Evolutionary conservation across 92 coral and sea anemone species (phyloP).

Genomic region (Phenganax stokvisi): DNA sequence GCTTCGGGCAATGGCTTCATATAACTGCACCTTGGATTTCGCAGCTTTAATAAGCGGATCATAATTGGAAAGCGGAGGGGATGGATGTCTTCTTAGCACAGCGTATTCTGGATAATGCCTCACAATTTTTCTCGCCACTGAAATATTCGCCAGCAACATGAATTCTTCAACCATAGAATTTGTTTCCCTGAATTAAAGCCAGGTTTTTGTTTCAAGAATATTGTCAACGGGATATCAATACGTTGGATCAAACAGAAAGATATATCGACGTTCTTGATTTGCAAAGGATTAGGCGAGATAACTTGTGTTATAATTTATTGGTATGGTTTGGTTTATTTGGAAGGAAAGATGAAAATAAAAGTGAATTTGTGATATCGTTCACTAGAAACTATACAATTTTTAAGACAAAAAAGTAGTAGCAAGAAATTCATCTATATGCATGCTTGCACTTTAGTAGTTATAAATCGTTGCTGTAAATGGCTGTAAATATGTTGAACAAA

Average conservation of each 20-base stretch:
- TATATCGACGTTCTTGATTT: background rate
- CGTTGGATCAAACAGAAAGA: background rate
- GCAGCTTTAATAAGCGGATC: slow-evolving; percentile 87
- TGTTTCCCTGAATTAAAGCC: slow-evolving; percentile 61
- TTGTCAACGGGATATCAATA: background rate
- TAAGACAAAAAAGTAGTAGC: too few relatives aligned
- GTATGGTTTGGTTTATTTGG: too few relatives aligned
- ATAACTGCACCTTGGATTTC: slow-evolving; percentile 65
- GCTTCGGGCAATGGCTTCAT: too few relatives aligned
- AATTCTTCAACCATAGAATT: slow-evolving; percentile 97
- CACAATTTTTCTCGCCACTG: slow-evolving; percentile 87
- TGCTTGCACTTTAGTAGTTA: too few relatives aligned
- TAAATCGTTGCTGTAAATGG: background rate
- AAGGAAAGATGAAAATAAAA: too few relatives aligned
- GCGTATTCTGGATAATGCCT: slow-evolving; percentile 90
- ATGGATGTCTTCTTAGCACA: slow-evolving; percentile 84
- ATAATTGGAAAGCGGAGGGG: slow-evolving; percentile 91
- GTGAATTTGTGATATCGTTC: background rate
- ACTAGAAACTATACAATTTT: background rate
- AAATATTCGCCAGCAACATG: slow-evolving; percentile 98
- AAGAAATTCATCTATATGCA: too few relatives aligned
- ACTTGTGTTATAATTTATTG: too few relatives aligned
- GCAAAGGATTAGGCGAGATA: too few relatives aligned
- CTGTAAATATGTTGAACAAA: background rate
- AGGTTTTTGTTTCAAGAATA: too few relatives aligned